Evolutionary conservation across 2,888 invertebrate genomes (phyloP).

Genomic region (Mythimna albipuncta): DNA sequence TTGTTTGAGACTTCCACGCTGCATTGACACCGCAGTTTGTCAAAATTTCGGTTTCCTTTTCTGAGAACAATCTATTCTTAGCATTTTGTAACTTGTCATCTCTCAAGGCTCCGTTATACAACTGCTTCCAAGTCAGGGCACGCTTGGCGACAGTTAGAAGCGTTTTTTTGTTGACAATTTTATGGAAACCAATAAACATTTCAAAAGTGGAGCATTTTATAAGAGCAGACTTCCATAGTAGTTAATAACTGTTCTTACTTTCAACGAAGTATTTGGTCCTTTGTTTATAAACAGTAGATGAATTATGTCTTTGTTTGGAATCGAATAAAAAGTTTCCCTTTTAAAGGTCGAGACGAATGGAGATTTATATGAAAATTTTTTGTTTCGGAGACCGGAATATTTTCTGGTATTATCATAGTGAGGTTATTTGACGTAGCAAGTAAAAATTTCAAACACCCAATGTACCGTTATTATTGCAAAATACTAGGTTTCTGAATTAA

Average conservation of each 20-base stretch:
- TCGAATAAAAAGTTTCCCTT: conserved; percentile 84
- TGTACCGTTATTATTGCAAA: not conserved
- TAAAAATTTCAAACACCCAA: not conserved
- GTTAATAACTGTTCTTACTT: conserved; percentile 89
- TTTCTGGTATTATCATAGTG: not conserved
- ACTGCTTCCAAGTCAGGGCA: conserved; percentile 68
- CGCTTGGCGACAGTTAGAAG: conserved; percentile 82
- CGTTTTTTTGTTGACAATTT: conserved; percentile 77
- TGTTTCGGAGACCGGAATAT: conserved; percentile 21
- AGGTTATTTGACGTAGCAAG: not conserved
- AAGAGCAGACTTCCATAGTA: conserved; percentile 86
- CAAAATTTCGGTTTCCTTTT: conserved; percentile 89
- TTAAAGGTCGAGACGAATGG: conserved; percentile 71
- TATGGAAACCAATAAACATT: conserved; percentile 88
- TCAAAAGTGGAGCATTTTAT: conserved; percentile 87
- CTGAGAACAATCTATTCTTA: conserved; percentile 79
- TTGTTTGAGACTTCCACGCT: conserved; percentile 77
- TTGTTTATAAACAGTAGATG: conserved; percentile 75
- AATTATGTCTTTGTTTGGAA: conserved; percentile 72
- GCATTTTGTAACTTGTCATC: conserved; percentile 81
- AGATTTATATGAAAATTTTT: conserved; percentile 45
- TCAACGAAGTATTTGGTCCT: conserved; percentile 79
- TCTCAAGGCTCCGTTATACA: conserved; percentile 84
- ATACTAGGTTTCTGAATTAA: not conserved
- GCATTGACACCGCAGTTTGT: conserved; percentile 87